A percentile compares a stretch with the other conserved stretches of the same genome.
These are phyloP conservation scores for Kuschelorhynchus macadamiae DNA, from an alignment of 2,888 invertebrate species.

Conservation along the genomic window DNA sequence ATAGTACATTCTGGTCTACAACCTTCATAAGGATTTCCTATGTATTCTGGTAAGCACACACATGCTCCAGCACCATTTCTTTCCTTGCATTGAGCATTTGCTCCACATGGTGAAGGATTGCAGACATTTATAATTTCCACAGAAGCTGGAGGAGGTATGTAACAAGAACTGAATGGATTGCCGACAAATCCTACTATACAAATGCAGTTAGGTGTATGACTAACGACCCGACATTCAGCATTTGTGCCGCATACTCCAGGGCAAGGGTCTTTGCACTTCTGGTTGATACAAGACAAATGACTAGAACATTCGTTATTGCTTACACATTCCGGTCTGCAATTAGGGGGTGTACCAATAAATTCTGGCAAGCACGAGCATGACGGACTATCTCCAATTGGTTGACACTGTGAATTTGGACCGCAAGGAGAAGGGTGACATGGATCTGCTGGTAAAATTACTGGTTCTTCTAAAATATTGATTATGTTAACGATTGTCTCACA, in stretches of 20 bases:
- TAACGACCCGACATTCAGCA: slow-evolving; percentile 82
- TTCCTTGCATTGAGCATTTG: slow-evolving; percentile 79
- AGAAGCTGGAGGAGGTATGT: slow-evolving; percentile 49
- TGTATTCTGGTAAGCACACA: slow-evolving; percentile 78
- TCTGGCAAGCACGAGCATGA: slow-evolving; percentile 71
- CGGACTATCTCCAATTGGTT: slow-evolving; percentile 69
- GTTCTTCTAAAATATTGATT: slow-evolving; percentile 59
- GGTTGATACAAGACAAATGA: slow-evolving; percentile 80
- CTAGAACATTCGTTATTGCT: slow-evolving; percentile 80
- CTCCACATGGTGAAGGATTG: slow-evolving; percentile 74
- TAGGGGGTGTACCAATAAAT: slow-evolving; percentile 69
- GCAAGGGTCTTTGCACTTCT: slow-evolving; percentile 84
- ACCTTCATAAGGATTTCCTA: slow-evolving; percentile 81
- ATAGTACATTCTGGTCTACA: slow-evolving; percentile 72
- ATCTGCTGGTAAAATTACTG: slow-evolving; percentile 62
- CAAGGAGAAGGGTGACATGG: slow-evolving; percentile 70
- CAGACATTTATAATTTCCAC: slow-evolving; percentile 65
- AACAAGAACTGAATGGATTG: slow-evolving; percentile 76
- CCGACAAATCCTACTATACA: slow-evolving; percentile 77
- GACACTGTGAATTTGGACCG: slow-evolving; percentile 69
- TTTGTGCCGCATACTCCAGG: slow-evolving; percentile 79
- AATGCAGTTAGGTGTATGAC: slow-evolving; percentile 82
- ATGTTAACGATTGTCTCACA: background rate
- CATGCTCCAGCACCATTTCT: slow-evolving; percentile 80
- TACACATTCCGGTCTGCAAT: slow-evolving; percentile 78